Base-by-base conservation (phyloP, 2,888 invertebrate species). In the Apodemia zela region DNA sequence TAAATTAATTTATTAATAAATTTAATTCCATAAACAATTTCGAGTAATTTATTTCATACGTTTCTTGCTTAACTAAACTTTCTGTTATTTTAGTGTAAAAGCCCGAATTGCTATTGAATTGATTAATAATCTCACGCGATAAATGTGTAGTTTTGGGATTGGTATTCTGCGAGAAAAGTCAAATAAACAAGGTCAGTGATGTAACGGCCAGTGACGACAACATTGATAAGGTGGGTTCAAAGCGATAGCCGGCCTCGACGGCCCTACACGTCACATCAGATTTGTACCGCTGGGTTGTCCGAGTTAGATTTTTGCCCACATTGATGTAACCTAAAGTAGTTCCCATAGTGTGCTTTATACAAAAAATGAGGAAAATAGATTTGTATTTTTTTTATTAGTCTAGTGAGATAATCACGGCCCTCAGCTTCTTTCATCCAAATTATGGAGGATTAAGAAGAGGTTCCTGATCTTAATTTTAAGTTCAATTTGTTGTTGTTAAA, bases 101-200 rank as follows among this genome's bases (percentile, higher is more conserved):
- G n/a, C 45, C 7, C 6, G 6, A 45, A 54, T 54, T 25, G 25
- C 21, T 21, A 6, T 54, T 54, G 54, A 25, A 25, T 25, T 54
- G 25, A 21, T 54, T 25, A 25, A 54, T 54, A 25, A 25, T 54
- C 57, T n/a, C 18, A 8, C 57, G 57, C 25, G 57, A 57, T 59
- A 38, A 38, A 59, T 60, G 21, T 60, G 15, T 15, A 38, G 59
- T 60, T 67, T 65, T 62, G 58, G 8, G 60, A 65, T 67, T 70
- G 62, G 65, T 66, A 71, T 67, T 72, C 69, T 65, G 67, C 72
- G 69, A 71, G 71, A 72, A 68, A 75, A 81, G 86, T 87, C 86
- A 85, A 86, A 80, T 76, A 82, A 87, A 85, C 89, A 89, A 89
- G 87, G 89, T 85, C 84, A 76, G 78, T 89, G 88, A 88, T 89